phyloP scores from a whole-genome alignment of 2,797 vertebrate species.

The Lacerta agilis region DNA sequence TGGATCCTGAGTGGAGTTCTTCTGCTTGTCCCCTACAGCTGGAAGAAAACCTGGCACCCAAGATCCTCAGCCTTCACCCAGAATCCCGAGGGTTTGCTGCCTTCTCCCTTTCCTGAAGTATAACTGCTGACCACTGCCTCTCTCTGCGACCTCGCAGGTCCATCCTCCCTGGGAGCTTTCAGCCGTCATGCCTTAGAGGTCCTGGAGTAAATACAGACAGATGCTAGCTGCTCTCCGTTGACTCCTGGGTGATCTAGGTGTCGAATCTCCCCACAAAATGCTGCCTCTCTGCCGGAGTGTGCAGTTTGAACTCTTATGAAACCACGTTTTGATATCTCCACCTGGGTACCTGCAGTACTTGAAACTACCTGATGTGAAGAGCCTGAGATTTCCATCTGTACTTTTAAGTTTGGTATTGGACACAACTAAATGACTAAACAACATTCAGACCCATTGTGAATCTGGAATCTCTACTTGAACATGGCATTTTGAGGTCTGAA shows the following conservation, averaged over 20 bases:
- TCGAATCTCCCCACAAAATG: background rate
- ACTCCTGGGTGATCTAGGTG: background rate
- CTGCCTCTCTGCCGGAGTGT: no score
- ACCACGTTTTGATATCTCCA: background rate
- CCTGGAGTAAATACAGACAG: background rate
- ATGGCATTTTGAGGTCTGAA: background rate
- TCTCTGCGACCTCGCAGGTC: no score
- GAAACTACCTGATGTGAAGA: background rate
- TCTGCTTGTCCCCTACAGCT: background rate
- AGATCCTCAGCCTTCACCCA: background rate
- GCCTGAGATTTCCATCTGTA: background rate
- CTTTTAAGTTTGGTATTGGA: background rate
- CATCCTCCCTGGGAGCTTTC: background rate
- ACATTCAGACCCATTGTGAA: background rate
- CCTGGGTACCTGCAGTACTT: background rate
- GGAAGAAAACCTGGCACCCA: background rate
- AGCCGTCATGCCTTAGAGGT: background rate
- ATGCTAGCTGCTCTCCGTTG: background rate
- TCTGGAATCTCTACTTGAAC: background rate
- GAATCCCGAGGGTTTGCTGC: background rate
- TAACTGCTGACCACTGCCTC: background rate
- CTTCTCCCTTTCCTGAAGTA: background rate
- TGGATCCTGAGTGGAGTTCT: background rate
- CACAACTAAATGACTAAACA: no score
- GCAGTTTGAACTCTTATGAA: background rate